These are phyloP conservation scores for Thyatira batis DNA, from an alignment of 2,888 invertebrate species.

Conservation along the genomic window DNA sequence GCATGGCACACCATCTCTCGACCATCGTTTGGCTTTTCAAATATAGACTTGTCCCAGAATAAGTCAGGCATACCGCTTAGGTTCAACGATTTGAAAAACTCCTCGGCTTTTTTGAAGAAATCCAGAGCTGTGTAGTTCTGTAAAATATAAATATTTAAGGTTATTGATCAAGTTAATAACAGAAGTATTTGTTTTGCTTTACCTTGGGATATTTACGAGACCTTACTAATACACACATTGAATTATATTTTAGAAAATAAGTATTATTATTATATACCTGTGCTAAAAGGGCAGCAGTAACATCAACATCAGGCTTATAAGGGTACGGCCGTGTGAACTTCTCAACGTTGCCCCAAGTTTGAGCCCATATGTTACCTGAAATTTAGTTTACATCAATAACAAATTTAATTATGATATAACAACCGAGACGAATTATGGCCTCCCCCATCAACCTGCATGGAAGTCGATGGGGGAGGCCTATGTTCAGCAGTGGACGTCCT, in stretches of 20 bases:
- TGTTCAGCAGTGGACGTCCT: too few relatives aligned
- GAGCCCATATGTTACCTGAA: constrained; percentile 92
- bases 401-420: too few relatives aligned
- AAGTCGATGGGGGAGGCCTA: too few relatives aligned
- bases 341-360: constrained; percentile 86
- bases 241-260: neutral
- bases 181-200: neutral
- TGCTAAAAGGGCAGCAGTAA: constrained; percentile 85
- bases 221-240: too few relatives aligned
- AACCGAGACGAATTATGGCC: too few relatives aligned
- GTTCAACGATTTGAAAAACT: constrained; percentile 92
- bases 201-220: too few relatives aligned
- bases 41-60: constrained; percentile 93
- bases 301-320: constrained; percentile 85
- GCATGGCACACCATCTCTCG: constrained; percentile 92
- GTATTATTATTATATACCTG: constrained; percentile 77
- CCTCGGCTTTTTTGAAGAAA: constrained; percentile 91
- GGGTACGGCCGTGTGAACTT: constrained; percentile 87
- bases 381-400: constrained; percentile 7
- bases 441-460: too few relatives aligned
- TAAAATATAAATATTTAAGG: constrained; percentile 22
- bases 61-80: constrained; percentile 88
- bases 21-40: constrained; percentile 88
- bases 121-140: constrained; percentile 88
- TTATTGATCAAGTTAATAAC: neutral